These are phyloP conservation scores for Pentamera pediparva DNA, from an alignment of 53 echinoderm and acorn worm genomes.

Conservation along the genomic window DNA sequence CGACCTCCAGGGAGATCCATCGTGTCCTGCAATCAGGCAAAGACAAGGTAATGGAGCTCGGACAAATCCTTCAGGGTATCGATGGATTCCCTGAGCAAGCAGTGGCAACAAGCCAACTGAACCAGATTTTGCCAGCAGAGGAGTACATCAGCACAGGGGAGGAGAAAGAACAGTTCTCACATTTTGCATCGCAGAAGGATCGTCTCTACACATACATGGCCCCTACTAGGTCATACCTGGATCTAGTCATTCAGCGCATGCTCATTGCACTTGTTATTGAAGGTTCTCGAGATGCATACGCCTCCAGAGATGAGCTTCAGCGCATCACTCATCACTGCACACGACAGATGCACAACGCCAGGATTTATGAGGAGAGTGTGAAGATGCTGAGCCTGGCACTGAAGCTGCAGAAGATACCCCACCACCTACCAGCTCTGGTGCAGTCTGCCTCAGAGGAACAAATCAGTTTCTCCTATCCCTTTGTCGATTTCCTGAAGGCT, in stretches of 20 bases:
- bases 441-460: constrained; percentile 43
- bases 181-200: constrained; percentile 42
- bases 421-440: constrained; percentile 43
- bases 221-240: constrained; percentile 73
- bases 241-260: constrained; percentile 81
- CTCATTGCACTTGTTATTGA: constrained; percentile 39
- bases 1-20: background rate
- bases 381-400: constrained; percentile 53
- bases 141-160: constrained; percentile 55
- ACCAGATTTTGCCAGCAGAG: constrained; percentile 49
- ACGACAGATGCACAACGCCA: constrained; percentile 48
- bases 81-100: constrained; percentile 65
- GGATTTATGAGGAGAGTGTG: constrained; percentile 52
- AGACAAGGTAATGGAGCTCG: constrained; percentile 52
- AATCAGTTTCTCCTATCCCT: constrained; percentile 51
- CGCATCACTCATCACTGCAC: constrained; percentile 70
- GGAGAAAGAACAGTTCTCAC: constrained; percentile 18
- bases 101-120: constrained; percentile 45
- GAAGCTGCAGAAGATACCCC: constrained; percentile 62
- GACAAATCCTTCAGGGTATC: constrained; percentile 53
- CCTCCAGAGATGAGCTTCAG: constrained; percentile 40
- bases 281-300: constrained; percentile 49
- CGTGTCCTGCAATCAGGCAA: background rate
- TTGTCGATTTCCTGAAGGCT: constrained; percentile 38
- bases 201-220: constrained; percentile 37